Evolutionary conservation across 2,113 vertebrate genomes (phyloP), one percentile per base, ranked within the genome.

Genomic region (Ibidorhyncha struthersii): DNA sequence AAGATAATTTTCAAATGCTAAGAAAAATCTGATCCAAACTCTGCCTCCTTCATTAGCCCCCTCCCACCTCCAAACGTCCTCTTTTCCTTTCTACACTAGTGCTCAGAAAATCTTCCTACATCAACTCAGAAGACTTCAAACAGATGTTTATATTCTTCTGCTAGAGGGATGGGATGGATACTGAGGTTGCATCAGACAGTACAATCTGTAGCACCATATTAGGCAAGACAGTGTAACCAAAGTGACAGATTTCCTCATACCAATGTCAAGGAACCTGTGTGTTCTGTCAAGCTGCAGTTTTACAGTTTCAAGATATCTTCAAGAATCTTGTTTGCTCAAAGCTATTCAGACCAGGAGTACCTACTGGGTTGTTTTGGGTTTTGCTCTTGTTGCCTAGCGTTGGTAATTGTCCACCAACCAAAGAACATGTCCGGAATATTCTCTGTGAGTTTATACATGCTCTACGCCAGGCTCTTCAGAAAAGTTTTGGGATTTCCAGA

Each of bases 191-290:
- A 76, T 85, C 61, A 95, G 61, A 22, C 4, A 22, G n/a, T 32
- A 29, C 21, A 29, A n/a, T 74, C 58, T 61, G 38, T 34, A 66
- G 65, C 69, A 30, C 56, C 45, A 5, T 47, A 27, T 36, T 53
- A 86, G 49, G 71, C 80, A 90, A 94, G 77, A 52, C 9, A 47
- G 45, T 6, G 19, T 38, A 92, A 90, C 69, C 40, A 61, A 63
- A 65, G 59, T 30, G 32, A 47, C 55, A 81, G 8, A 23, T 79
- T 96, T 96, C 96, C 93, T 93, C 92, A 91, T 91, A 58, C 56
- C 19, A 2, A 40, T 41, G 12, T 55, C 82, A 93, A 74, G 56
- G 50, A 77, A 77, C 53, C 10, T 8, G 34, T 9, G 0, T 67
- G 86, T 69, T 92, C 61, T 84, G 71, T 81, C 90, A 82, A 59